Evolutionary conservation across 2,888 invertebrate genomes (phyloP).

Genomic region (Volucella bombylans): DNA sequence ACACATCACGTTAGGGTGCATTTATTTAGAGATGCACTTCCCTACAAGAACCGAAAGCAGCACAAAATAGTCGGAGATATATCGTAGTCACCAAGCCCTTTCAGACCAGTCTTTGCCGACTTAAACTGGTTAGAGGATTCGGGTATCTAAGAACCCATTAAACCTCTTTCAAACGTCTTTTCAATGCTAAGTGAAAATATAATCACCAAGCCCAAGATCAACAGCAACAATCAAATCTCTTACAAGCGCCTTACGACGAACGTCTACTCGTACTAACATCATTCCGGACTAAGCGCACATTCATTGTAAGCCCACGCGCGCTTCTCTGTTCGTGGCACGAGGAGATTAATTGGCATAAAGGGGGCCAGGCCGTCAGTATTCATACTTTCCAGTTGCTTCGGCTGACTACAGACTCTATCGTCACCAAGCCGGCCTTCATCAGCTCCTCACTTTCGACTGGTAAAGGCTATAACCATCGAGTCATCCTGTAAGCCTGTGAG

Average conservation of each 20-base stretch:
- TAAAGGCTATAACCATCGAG: conserved; percentile 51
- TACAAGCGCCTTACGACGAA: conserved; percentile 17
- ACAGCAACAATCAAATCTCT: neutral
- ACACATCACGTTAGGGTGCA: no score
- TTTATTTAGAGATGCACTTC: no score
- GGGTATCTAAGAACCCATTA: no score
- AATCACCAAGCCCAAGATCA: conserved; percentile 23
- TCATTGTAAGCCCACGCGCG: conserved; percentile 66
- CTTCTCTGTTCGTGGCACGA: conserved; percentile 51
- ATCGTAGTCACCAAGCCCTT: no score
- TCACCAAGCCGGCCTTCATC: conserved; percentile 36
- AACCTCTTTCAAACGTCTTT: no score
- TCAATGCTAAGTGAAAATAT: neutral
- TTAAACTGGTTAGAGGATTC: no score
- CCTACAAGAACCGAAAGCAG: no score
- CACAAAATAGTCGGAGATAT: no score
- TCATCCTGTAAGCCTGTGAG: conserved; percentile 25
- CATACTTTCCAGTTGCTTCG: no score
- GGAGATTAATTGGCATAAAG: conserved; percentile 70
- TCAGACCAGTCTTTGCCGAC: no score
- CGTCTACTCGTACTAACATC: conserved; percentile 64
- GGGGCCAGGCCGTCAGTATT: conserved; percentile 53
- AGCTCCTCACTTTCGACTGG: conserved; percentile 6
- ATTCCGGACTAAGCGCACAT: conserved; percentile 61
- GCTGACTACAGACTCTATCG: conserved; percentile 13